Conservation (phyloP, 2,888 invertebrate species). For the Mongoloraphidia duomilia region DNA sequence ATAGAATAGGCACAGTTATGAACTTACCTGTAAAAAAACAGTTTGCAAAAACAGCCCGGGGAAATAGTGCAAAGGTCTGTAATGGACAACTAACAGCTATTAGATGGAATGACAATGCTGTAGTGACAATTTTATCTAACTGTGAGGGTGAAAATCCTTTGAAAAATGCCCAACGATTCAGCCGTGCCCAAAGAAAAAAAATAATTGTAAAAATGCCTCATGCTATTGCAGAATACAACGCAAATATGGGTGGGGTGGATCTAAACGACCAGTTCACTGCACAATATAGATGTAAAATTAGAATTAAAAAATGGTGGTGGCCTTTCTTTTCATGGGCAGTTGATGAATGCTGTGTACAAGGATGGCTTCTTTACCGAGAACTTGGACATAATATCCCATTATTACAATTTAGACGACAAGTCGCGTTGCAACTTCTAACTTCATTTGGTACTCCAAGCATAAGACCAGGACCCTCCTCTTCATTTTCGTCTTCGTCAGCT, state of each 20-base stretch:
- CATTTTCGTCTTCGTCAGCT: not conserved
- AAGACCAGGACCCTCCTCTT: not conserved
- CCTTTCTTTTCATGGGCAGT: not conserved
- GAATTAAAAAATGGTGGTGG: constrained; percentile 3
- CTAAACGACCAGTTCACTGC: not conserved
- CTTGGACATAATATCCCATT: not conserved
- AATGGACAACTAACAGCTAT: not conserved
- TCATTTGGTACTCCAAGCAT: not conserved
- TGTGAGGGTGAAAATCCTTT: not conserved
- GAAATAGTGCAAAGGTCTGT: not conserved
- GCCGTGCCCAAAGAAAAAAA: not conserved
- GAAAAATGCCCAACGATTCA: not conserved
- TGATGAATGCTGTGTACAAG: not conserved
- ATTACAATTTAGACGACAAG: constrained; percentile 2
- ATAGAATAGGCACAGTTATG: not conserved
- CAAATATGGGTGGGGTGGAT: constrained; percentile 1
- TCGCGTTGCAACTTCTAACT: not conserved
- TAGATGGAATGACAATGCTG: not conserved
- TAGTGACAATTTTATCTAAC: not conserved
- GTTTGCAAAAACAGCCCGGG: not conserved
- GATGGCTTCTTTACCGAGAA: not conserved
- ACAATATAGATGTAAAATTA: not conserved
- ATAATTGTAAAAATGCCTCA: not conserved
- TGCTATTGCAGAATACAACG: not conserved
- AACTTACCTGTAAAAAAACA: not conserved